Evolutionary conservation across 2,113 vertebrate species (phyloP).

Genomic region (Neogobius melanostomus): DNA sequence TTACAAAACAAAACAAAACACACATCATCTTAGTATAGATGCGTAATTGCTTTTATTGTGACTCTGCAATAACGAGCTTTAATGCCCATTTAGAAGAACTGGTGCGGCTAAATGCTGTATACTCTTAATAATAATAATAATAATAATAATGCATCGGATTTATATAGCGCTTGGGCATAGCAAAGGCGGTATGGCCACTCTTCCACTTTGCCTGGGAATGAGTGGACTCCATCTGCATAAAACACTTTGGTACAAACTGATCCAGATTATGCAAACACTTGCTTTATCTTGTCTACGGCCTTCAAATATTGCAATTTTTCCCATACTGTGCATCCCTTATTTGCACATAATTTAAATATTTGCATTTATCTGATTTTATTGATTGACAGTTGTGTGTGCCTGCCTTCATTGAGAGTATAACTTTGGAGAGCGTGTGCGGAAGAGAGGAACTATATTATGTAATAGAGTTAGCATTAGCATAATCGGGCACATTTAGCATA

Average conservation of each 20-base stretch:
- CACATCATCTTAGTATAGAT: too few species aligned
- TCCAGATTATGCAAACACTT: slow-evolving; percentile 5
- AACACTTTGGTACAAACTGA: slow-evolving; percentile 2
- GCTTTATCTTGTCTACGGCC: neutral
- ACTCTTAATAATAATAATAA: too few species aligned
- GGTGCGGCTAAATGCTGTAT: neutral
- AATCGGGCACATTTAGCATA: neutral
- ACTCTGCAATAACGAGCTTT: too few species aligned
- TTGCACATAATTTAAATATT: too few species aligned
- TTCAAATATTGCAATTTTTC: neutral
- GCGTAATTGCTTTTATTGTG: too few species aligned
- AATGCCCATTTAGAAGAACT: neutral
- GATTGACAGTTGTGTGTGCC: neutral
- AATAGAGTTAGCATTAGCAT: neutral
- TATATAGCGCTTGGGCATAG: too few species aligned
- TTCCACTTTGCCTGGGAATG: slow-evolving; percentile 3
- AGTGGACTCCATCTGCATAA: neutral
- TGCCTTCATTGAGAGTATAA: neutral
- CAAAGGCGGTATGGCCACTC: too few species aligned
- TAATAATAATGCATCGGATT: too few species aligned
- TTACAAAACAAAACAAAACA: too few species aligned
- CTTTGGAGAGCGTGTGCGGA: neutral
- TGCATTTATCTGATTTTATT: neutral
- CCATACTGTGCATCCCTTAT: too few species aligned
- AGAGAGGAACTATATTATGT: neutral